Evolutionary conservation across 2,797 vertebrate species (phyloP), one percentile per base, ranked within the genome.

Genomic region (Discoglossus pictus): DNA sequence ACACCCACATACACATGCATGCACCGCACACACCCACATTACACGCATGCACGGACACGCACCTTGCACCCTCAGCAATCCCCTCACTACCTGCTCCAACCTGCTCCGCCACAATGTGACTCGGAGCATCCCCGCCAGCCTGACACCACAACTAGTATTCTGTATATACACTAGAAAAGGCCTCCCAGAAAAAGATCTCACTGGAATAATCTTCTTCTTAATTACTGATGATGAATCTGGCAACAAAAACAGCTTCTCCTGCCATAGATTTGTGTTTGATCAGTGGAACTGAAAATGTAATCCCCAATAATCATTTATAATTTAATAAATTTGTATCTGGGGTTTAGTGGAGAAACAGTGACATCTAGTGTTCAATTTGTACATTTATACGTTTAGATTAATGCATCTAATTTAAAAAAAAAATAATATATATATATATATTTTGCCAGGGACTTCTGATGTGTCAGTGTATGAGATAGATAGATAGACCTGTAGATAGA

Each of bases 171-270:
- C 23, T 1, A n/a, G 16, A 16, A 17, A 44, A 51, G 47, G 24
- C 15, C 8, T 20, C 46, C 13, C 35, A 21, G 12, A 21, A 34
- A 16, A 44, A 44, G 34, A 60, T 44, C 15, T 60, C 38, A 13
- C 16, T 24, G 17, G 2, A 7, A 35, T 52, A 40, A 62, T 35
- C 40, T 25, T n/a, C 7, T 27, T 68, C n/a, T 43, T 52, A 60
- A 60, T 68, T 11, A 51, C 51, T 60, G 9, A 15, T 53, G 40
- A 52, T 53, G 55, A 60, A 42, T 42, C 38, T 68, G 65, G 65
- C 55, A 60, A 18, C 2, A 21, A 47, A 12, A 59, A 43, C 1
- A 6, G 11, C 2, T 17, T 44, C 20, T 9, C 16, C 9, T 44
- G 2, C 17, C 17, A 44, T 17, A n/a, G 8, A 44, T 18, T n/a